Base-by-base conservation (phyloP, 2,888 invertebrate species). In the Rhamphomyia laevipes region DNA sequence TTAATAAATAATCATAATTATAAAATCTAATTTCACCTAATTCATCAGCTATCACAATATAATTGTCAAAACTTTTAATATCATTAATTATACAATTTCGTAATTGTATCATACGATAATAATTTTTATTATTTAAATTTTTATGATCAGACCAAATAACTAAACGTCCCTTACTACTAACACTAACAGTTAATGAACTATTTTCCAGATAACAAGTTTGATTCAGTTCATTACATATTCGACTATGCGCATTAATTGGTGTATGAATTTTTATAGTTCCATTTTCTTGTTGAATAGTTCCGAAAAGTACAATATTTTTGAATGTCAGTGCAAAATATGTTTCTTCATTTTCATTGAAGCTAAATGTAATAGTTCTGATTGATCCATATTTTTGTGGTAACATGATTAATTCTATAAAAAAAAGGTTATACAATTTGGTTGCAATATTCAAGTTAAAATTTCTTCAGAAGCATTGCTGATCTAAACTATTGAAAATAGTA, bases 11-110 rank as follows among this genome's bases (percentile, higher is more conserved):
- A 55, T 75, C 72, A 41, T 68, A 65, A 54, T 81, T 78, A 59
- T 78, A 81, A 61, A 82, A 80, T 55, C 69, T 72, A 43, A 82
- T 71, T 43, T 74, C 69, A 0, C 81, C 81, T 1, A 48, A 55
- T 13, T 61, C 63, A 59, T 77, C 78, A 12, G 78, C 80, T 1
- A 75, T 76, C 27, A 75, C 74, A 43, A 78, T 69, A 66, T 56
- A 78, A 77, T 73, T 72, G 56, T 78, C 78, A 27, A 73, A 61
- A 48, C 68, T 71, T 47, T 69, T 71, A 13, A 79, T 73, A 27
- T 71, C 73, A 50, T 71, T 72, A 16, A 79, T 74, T 44, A 62
- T 63, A 38, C 57, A 57, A 31, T 67, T 66, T 61, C 27, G 17
- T 12, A 53, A 17, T 30, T 45, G 40, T 15, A 55, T 12, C 12